Percentiles rank a stretch among this genome's conserved stretches.
phyloP scores from a whole-genome alignment of 2,797 vertebrate genomes.

The Psittacula derbiana region DNA sequence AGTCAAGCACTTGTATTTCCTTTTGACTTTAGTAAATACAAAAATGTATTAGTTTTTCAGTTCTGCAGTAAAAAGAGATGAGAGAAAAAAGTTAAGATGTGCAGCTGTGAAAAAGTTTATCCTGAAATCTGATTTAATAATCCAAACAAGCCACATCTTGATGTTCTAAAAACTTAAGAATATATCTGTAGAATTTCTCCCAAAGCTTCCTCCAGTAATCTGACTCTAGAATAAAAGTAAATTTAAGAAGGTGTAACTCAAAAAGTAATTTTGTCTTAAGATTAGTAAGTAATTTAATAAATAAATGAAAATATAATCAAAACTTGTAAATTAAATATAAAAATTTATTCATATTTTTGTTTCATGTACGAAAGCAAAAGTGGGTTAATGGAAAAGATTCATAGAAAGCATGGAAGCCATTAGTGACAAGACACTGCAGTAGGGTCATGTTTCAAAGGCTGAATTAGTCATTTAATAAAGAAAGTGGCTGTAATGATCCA shows the following conservation, averaged over 20 bases:
- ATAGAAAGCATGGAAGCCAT: not conserved
- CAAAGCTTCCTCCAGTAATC: not conserved
- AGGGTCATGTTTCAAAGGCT: not conserved
- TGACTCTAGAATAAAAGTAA: not conserved
- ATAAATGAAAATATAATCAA: not conserved
- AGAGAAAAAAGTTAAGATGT: not conserved
- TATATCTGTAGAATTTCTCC: not conserved
- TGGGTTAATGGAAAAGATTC: not conserved
- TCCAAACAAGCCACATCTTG: not conserved
- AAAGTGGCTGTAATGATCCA: not conserved
- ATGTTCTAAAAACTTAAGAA: not conserved
- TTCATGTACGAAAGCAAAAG: not conserved
- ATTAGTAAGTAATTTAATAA: not conserved
- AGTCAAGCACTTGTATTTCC: not conserved
- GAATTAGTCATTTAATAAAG: slow-evolving; percentile 5
- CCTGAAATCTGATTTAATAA: not conserved
- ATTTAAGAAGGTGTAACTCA: not conserved
- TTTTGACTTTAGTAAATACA: not conserved
- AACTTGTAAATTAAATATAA: not conserved
- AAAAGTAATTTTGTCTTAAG: not conserved
- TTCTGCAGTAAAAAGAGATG: not conserved
- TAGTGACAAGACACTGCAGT: not conserved
- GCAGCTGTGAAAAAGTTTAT: not conserved
- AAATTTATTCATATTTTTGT: not conserved
- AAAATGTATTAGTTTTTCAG: not conserved